phyloP scores from a whole-genome alignment of 2,797 vertebrate species.

The Prunella strophiata region DNA sequence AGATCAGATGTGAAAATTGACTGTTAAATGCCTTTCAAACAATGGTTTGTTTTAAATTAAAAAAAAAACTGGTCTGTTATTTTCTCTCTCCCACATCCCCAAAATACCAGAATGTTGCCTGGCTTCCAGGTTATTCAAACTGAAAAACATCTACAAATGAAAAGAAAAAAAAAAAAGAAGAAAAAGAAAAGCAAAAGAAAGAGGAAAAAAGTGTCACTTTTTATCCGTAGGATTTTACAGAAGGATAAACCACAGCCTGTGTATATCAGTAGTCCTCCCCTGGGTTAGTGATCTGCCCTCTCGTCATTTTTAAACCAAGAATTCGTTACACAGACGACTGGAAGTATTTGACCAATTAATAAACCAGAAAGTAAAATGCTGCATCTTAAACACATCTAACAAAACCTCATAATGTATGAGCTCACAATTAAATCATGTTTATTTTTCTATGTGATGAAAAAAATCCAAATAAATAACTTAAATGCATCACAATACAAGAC shows the following conservation, averaged over 20 bases:
- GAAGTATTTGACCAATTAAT: slow-evolving; percentile 44
- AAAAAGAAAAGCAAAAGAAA: too few relatives aligned
- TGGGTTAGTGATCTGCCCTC: slow-evolving; percentile 22
- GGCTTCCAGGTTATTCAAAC: neutral
- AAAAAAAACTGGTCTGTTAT: neutral
- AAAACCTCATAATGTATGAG: slow-evolving; percentile 18
- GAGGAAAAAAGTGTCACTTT: neutral
- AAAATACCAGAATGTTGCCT: neutral
- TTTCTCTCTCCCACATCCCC: neutral
- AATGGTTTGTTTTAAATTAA: slow-evolving; percentile 11
- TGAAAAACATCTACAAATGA: neutral
- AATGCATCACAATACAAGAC: neutral
- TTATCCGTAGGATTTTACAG: slow-evolving; percentile 14
- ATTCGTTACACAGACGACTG: neutral
- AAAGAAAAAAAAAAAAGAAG: fast-evolving
- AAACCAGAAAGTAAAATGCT: slow-evolving; percentile 47
- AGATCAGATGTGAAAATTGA: slow-evolving; percentile 39
- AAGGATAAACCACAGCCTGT: slow-evolving; percentile 31
- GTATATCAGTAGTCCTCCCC: slow-evolving; percentile 4
- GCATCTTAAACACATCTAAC: slow-evolving; percentile 13
- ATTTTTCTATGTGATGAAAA: neutral
- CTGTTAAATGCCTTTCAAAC: slow-evolving; percentile 17
- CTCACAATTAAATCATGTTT: slow-evolving; percentile 37
- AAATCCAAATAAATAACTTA: neutral
- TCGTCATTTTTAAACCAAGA: slow-evolving; percentile 41